phyloP scores from a whole-genome alignment of 2,113 vertebrate genomes.

The Origma solitaria region DNA sequence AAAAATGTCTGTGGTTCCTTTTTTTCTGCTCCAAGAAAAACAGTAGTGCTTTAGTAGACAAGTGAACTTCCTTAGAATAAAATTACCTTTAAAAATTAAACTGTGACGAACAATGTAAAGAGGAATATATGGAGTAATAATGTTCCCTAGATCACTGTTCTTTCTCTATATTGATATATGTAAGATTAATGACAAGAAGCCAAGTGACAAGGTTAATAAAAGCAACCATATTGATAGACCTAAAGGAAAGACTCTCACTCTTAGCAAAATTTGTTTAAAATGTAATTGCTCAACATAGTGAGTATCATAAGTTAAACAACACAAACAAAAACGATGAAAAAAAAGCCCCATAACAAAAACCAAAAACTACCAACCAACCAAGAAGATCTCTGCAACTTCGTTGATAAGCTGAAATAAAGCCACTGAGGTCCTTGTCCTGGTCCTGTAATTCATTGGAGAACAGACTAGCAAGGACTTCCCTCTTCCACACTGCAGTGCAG shows the following conservation, averaged over 20 bases:
- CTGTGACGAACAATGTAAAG: background rate
- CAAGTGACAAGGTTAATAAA: background rate
- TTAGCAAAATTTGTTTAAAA: background rate
- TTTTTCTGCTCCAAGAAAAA: background rate
- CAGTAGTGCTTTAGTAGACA: background rate
- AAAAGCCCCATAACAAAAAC: background rate
- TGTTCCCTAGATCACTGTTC: background rate
- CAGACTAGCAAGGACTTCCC: background rate
- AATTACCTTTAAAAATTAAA: background rate
- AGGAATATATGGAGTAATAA: background rate
- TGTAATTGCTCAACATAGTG: background rate
- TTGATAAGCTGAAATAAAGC: background rate
- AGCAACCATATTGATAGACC: background rate
- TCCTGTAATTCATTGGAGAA: accelerated
- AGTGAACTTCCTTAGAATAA: background rate
- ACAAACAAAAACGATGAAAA: background rate
- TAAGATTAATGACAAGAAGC: background rate
- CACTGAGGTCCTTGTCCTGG: background rate
- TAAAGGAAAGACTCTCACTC: background rate
- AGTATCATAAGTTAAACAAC: background rate
- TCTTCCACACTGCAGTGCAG: background rate
- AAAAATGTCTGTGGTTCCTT: background rate
- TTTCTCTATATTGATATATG: background rate
- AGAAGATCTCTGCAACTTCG: background rate
- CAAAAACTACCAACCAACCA: background rate